A percentile compares a stretch with the other conserved stretches of the same genome.
Evolutionary conservation across 2,113 vertebrate species (phyloP).

Genomic region (Orthochromis malagaraziensis): DNA sequence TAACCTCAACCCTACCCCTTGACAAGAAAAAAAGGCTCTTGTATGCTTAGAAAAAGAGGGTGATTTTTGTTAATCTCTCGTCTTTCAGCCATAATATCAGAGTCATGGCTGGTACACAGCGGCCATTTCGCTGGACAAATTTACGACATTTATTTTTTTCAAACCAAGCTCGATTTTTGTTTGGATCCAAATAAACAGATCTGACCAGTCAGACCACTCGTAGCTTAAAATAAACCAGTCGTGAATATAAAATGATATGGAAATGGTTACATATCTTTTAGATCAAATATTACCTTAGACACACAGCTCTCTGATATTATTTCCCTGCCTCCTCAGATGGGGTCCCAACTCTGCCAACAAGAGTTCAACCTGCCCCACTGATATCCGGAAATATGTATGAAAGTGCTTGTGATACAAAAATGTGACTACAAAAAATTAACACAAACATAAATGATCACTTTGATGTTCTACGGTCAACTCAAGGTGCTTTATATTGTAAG

Average conservation of each 20-base stretch:
- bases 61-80: not conserved
- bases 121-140: not conserved
- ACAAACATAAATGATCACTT: rapidly evolving
- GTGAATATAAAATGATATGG: not conserved
- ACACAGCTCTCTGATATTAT: not conserved
- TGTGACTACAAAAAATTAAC: not conserved
- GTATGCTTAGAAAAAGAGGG: not conserved
- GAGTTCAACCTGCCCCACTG: not conserved
- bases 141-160: rapidly evolving
- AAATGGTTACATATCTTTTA: not conserved
- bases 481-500: not conserved
- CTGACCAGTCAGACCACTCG: not conserved
- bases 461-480: not conserved
- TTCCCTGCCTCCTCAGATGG: not conserved
- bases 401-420: not conserved
- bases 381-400: not conserved
- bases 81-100: not conserved
- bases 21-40: not conserved
- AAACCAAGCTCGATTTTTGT: rapidly evolving
- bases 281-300: not conserved
- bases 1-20: not conserved
- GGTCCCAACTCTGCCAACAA: not conserved
- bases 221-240: not conserved
- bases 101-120: not conserved
- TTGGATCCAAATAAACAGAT: not conserved